Percentiles rank a stretch among this genome's conserved stretches.
Conservation (phyloP, 1,140 invertebrate genomes). For the Calephelis virginiensis region DNA sequence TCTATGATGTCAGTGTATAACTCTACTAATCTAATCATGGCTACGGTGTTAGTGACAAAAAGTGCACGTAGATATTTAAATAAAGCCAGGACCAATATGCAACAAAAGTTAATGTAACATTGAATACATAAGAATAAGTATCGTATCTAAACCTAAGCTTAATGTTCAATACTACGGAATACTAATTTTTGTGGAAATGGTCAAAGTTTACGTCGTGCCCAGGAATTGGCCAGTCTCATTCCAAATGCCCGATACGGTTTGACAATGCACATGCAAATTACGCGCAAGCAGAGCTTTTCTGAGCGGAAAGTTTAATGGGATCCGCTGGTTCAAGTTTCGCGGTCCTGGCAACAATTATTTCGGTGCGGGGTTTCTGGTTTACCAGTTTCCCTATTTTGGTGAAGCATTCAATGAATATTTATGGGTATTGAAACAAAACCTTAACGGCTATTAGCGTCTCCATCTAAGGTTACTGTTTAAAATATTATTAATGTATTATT, state of each 20-base stretch:
- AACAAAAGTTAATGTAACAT: neutral
- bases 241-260: constrained; percentile 68
- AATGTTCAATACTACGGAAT: constrained; percentile 11
- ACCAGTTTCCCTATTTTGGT: constrained; percentile 43
- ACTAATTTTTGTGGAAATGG: constrained; percentile 25
- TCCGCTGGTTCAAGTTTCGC: constrained; percentile 54
- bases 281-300: constrained; percentile 61
- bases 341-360: constrained; percentile 65
- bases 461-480: constrained; percentile 26
- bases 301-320: constrained; percentile 69
- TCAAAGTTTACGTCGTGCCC: constrained; percentile 61
- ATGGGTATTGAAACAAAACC: constrained; percentile 30
- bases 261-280: constrained; percentile 76
- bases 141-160: neutral
- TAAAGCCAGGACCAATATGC: too few relatives aligned
- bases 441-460: constrained; percentile 30
- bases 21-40: too few relatives aligned
- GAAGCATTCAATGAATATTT: constrained; percentile 46
- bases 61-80: too few relatives aligned
- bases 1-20: too few relatives aligned
- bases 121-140: neutral
- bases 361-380: constrained; percentile 42
- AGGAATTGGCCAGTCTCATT: constrained; percentile 58
- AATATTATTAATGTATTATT: constrained; percentile 17
- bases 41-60: too few relatives aligned